Evolutionary conservation across 1,140 invertebrate species (phyloP), one percentile per base, ranked within the genome.

Genomic region (Lutraria rhynchaena): DNA sequence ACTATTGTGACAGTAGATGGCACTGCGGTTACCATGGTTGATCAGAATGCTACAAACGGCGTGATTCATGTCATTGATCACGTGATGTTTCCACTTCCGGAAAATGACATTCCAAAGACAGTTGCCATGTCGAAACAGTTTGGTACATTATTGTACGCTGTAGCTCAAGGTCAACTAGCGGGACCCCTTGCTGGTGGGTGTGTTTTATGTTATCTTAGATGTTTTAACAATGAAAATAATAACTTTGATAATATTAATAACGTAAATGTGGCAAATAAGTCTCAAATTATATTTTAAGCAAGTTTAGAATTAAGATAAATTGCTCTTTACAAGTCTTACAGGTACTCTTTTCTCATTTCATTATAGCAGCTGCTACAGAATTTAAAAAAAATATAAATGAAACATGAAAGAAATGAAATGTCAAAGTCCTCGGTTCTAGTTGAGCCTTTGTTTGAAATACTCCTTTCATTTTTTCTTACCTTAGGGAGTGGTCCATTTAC

Each of bases 11-110:
- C 91, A 11, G 90, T 90, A 27, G 88, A 89, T 27, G 92, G 92
- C 19, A 86, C 87, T 22, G 84, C 85, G 29, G 87, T 93, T 9
- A 80, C 89, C 0, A 51, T 86, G 77, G 49, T 88, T 41, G 86
- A 93, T 86, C 84, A 90, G 67, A 89, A 89, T 13, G 89, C 91
- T 1, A 89, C 88, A 19, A 92, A 92, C 77, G 91, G 91, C n/a
- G 90, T 92, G 27, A 84, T 92, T 35, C 91, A 92, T 51, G 87
- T 92, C 24, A 85, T 92, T 44, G 87, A 90, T 73, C 80, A 87
- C 49, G 85, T 86, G 2, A 69, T 86, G 24, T 82, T 53, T 29
- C 81, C 81, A 33, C 41, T 86, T n/a, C 85, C 85, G 24, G 58
- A 29, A 19, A 29, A 78, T 1, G 63, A 63, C 17, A 76, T 86